Evolutionary conservation across 2,888 invertebrate species (phyloP), one percentile per base, ranked within the genome.

Genomic region (Cheilosia soror): DNA sequence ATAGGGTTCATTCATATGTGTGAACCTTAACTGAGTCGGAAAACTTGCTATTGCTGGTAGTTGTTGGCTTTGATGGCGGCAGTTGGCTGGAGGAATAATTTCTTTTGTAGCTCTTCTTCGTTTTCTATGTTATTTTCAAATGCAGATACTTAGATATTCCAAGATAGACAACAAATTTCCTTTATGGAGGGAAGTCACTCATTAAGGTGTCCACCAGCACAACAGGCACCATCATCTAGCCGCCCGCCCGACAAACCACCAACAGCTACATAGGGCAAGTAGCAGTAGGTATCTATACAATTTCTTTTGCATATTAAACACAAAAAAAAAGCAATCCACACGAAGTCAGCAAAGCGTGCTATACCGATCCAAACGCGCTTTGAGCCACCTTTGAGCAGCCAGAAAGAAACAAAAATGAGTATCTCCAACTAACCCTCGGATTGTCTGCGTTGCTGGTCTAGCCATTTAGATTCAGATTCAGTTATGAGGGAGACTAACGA

Each of bases 281-380:
- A 62, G 42, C 53, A 11, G 40, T 15, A 62, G 42, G 53, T 37
- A 77, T 40, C 11, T 51, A 58, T 53, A 76, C 60, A 85, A 85
- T 81, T 85, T 81, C 80, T 85, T 85, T 71, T 76, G 85, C 85
- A 85, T 85, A 85, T 85, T 85, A 85, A 85, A 85, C 76, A 81
- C n/a, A 85, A 80, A 80, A 80, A 76, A 37, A 37, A 37, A 37
- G 11, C 37, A 11, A 81, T 81, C 66, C 68, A 76, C 81, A 81
- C 76, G 66, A 62, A 85, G 57, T 76, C 85, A 85, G 66, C 85
- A 81, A 85, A 85, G 76, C 85, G 85, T 85, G 81, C 76, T 72
- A 76, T 85, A 85, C 85, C 72, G 81, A 76, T 42, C 58, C 33
- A 49, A 81, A 71, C 60, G 63, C 51, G 71, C 65, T 47, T 63